phyloP scores from a whole-genome alignment of 2,888 invertebrate species.

The Agonopterix alstromeriana region DNA sequence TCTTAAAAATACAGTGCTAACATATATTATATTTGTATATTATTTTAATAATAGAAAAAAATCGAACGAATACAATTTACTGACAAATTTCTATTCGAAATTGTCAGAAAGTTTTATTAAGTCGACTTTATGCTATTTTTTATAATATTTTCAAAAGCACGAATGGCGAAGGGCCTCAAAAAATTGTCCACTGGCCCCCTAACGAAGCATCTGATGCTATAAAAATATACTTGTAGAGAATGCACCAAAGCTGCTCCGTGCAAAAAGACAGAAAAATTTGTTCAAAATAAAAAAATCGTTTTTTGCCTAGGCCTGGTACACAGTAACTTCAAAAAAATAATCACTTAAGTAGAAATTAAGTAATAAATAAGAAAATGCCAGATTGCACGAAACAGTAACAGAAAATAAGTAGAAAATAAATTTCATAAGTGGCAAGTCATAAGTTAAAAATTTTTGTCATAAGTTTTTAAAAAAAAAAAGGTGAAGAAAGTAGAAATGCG shows the following conservation, averaged over 20 bases:
- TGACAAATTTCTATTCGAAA: neutral
- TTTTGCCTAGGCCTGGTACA: no score
- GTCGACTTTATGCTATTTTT: slow-evolving; percentile 1
- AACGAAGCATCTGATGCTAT: slow-evolving; percentile 61
- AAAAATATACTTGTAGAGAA: slow-evolving; percentile 27
- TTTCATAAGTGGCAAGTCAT: no score
- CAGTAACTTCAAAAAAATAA: no score
- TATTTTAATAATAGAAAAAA: slow-evolving; percentile 1
- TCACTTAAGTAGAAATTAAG: no score
- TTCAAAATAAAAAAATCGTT: no score
- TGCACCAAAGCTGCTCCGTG: slow-evolving; percentile 29
- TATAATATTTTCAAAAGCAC: slow-evolving; percentile 55
- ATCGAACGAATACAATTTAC: neutral
- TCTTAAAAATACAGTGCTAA: slow-evolving; percentile 36
- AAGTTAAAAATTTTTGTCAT: no score
- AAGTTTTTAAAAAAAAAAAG: no score
- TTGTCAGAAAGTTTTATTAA: neutral
- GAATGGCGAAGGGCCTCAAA: slow-evolving; percentile 43
- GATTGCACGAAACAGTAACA: no score
- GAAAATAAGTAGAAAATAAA: no score
- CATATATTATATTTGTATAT: slow-evolving; percentile 27
- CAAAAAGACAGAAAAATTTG: no score
- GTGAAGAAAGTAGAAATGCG: no score
- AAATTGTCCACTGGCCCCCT: slow-evolving; percentile 20
- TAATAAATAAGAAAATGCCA: no score